Percentiles rank a stretch among this genome's conserved stretches.
phyloP scores from a whole-genome alignment of 2,888 invertebrate species.

The Elmis aenea region DNA sequence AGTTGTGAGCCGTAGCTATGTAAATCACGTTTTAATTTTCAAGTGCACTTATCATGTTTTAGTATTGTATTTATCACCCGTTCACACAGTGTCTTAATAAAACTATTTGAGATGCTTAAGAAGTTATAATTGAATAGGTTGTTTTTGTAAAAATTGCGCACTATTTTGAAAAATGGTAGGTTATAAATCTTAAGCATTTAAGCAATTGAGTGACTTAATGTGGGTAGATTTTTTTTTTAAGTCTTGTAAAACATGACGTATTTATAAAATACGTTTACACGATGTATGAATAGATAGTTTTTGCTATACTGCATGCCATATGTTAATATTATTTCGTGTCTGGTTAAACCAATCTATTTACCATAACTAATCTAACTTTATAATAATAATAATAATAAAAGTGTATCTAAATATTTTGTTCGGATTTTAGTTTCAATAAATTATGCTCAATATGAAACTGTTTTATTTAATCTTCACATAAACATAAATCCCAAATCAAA shows the following conservation, averaged over 20 bases:
- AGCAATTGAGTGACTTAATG: constrained; percentile 36
- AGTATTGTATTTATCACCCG: constrained; percentile 39
- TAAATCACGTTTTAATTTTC: constrained; percentile 33
- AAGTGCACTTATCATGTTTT: constrained; percentile 35
- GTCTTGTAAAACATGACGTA: constrained; percentile 3
- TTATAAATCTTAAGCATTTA: constrained; percentile 24
- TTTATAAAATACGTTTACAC: constrained; percentile 7
- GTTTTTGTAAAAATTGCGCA: constrained; percentile 1
- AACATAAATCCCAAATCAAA: too few relatives aligned
- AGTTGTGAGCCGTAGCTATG: constrained; percentile 13
- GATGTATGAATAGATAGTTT: constrained; percentile 2
- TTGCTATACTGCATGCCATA: constrained; percentile 2
- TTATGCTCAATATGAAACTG: constrained; percentile 18
- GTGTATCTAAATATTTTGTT: constrained; percentile 15
- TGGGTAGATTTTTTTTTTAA: constrained; percentile 9
- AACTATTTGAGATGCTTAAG: constrained; percentile 22
- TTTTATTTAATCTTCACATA: too few relatives aligned
- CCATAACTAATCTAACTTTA: too few relatives aligned
- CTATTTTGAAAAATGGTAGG: constrained; percentile 2
- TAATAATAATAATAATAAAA: constrained; percentile 13
- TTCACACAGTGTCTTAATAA: constrained; percentile 46
- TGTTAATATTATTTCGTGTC: constrained; percentile 6
- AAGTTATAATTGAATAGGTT: constrained; percentile 26
- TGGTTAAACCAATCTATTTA: too few relatives aligned
- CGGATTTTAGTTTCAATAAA: constrained; percentile 19